Evolutionary conservation across 1,140 invertebrate genomes (phyloP).

Genomic region (Aricia agestis): DNA sequence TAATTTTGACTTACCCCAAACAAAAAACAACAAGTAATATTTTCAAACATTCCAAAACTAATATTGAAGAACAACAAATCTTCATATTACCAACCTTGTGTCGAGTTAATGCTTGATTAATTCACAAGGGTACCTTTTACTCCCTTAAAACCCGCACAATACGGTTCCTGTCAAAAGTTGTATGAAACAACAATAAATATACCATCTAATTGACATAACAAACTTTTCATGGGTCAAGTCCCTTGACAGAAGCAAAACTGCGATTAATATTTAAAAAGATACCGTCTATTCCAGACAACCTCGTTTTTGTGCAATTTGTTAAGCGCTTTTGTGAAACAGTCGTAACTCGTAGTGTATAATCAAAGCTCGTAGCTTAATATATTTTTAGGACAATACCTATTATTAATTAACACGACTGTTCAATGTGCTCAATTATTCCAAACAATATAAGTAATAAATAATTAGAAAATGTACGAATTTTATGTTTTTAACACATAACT

Average conservation of each 20-base stretch:
- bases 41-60: background rate
- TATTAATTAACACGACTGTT: too few species aligned
- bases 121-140: background rate
- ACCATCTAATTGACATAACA: slow-evolving; percentile 13
- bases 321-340: background rate
- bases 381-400: too few species aligned
- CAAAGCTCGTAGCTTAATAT: too few species aligned
- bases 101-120: background rate
- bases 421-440: too few species aligned
- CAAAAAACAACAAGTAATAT: too few species aligned
- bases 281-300: slow-evolving; percentile 24
- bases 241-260: slow-evolving; percentile 26
- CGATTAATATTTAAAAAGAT: slow-evolving; percentile 37
- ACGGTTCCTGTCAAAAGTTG: background rate
- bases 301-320: background rate
- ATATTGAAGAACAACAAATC: background rate
- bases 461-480: too few species aligned
- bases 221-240: slow-evolving; percentile 13
- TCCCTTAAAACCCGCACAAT: slow-evolving; percentile 2
- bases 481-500: too few species aligned
- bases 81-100: background rate
- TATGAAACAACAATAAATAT: background rate
- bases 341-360: too few species aligned
- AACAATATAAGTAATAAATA: too few species aligned
- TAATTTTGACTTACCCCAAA: too few species aligned